phyloP scores from a whole-genome alignment of 92 coral and sea anemone genomes.

The Pocillopora grandis region DNA sequence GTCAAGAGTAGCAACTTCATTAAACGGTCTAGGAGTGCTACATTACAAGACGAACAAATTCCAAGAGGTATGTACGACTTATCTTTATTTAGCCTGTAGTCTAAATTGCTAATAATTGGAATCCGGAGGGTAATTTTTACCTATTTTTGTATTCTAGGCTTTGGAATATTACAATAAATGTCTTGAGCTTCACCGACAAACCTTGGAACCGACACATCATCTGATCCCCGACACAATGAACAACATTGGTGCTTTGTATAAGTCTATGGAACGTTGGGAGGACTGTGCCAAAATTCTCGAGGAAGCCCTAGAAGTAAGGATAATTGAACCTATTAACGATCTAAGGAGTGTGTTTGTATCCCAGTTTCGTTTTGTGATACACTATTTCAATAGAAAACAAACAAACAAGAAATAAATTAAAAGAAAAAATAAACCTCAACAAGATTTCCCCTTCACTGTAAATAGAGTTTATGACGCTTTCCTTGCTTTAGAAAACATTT shows the following conservation, averaged over 20 bases:
- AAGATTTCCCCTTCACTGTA: too few relatives aligned
- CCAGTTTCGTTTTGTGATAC: too few relatives aligned
- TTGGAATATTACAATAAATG: conserved; percentile 61
- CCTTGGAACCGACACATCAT: conserved; percentile 50
- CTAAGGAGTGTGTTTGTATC: too few relatives aligned
- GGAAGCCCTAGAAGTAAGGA: conserved; percentile 70
- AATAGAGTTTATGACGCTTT: too few relatives aligned
- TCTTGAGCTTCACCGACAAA: conserved; percentile 71
- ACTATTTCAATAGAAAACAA: too few relatives aligned
- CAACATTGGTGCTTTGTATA: conserved; percentile 67
- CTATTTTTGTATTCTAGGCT: conserved; percentile 45
- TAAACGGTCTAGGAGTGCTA: conserved; percentile 77
- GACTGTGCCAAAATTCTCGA: conserved; percentile 67
- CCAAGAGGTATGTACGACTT: conserved; percentile 54
- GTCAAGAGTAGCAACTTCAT: conserved; percentile 58
- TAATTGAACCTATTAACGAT: neutral
- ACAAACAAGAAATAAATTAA: too few relatives aligned
- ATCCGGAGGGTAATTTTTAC: too few relatives aligned
- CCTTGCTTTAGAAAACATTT: too few relatives aligned
- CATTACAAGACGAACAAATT: conserved; percentile 52
- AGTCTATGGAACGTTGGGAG: conserved; percentile 59
- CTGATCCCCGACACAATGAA: conserved; percentile 72
- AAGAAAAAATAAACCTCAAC: too few relatives aligned
- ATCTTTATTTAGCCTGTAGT: neutral
- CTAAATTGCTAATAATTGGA: too few relatives aligned